Evolutionary conservation across 2,113 vertebrate genomes (phyloP).

Genomic region (Periophthalmus modestus): DNA sequence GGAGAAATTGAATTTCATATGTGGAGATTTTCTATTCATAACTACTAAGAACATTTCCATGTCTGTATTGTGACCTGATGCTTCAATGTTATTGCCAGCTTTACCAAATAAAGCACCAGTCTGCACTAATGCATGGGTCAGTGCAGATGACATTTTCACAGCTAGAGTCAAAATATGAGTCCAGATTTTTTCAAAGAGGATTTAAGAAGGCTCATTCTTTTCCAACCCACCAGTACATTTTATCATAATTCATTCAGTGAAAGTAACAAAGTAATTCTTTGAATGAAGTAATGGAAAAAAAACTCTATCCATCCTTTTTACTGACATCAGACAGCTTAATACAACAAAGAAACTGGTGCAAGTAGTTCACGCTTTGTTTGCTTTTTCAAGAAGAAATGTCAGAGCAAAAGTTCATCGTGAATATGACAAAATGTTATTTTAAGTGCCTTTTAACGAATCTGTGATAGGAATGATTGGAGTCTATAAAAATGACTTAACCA

Average conservation of each 20-base stretch:
- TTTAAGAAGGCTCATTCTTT: constrained; percentile 47
- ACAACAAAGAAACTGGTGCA: constrained; percentile 65
- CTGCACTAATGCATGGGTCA: constrained; percentile 67
- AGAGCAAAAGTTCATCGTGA: constrained; percentile 36
- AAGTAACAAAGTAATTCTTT: constrained; percentile 63
- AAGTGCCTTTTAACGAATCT: neutral
- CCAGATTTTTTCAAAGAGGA: constrained; percentile 45
- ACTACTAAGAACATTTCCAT: constrained; percentile 60
- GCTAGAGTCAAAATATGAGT: constrained; percentile 53
- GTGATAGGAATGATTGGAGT: neutral
- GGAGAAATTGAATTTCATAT: constrained; percentile 65
- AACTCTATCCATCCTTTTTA: constrained; percentile 69
- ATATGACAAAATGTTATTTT: constrained; percentile 5
- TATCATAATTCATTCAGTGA: constrained; percentile 51
- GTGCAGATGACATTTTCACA: constrained; percentile 67
- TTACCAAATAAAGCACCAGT: constrained; percentile 59
- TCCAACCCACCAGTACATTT: constrained; percentile 35
- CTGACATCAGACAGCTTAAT: constrained; percentile 68
- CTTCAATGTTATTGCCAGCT: constrained; percentile 65
- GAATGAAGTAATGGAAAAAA: constrained; percentile 72
- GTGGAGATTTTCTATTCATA: constrained; percentile 65
- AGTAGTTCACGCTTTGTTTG: constrained; percentile 62
- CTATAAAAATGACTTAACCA: neutral
- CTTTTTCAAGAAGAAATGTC: constrained; percentile 42
- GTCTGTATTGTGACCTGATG: constrained; percentile 56